A percentile compares a stretch with the other conserved stretches of the same genome.
phyloP scores from a whole-genome alignment of 2,888 invertebrate genomes.

The Alloplasta piceator region DNA sequence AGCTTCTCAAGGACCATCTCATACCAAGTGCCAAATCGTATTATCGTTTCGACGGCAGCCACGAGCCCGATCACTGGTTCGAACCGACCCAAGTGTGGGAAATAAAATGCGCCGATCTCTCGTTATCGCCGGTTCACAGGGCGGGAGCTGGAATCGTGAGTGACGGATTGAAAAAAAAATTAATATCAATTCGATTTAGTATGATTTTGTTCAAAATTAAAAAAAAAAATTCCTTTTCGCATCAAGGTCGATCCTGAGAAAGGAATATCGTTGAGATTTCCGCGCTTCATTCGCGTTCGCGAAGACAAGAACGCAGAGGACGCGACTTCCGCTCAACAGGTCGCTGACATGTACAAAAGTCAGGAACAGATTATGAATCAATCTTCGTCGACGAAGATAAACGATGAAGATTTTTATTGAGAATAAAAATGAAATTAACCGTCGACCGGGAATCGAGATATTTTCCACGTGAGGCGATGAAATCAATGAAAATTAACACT shows the following conservation, averaged over 20 bases:
- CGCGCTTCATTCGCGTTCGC: slow-evolving; percentile 94
- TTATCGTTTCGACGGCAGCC: slow-evolving; percentile 90
- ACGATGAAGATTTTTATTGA: slow-evolving; percentile 88
- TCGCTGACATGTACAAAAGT: slow-evolving; percentile 94
- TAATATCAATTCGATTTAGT: not conserved
- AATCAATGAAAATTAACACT: no score
- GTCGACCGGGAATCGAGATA: not conserved
- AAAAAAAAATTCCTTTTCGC: slow-evolving; percentile 51
- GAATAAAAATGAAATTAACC: not conserved
- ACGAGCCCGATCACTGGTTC: slow-evolving; percentile 95
- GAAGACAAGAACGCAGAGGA: slow-evolving; percentile 97
- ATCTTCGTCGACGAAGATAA: slow-evolving; percentile 75
- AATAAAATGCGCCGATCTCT: slow-evolving; percentile 98
- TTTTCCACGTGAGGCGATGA: not conserved
- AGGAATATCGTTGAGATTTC: slow-evolving; percentile 98
- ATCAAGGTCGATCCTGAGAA: slow-evolving; percentile 91
- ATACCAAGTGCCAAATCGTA: slow-evolving; percentile 91
- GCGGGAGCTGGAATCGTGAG: slow-evolving; percentile 93
- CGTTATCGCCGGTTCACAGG: slow-evolving; percentile 96
- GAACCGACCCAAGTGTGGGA: slow-evolving; percentile 96
- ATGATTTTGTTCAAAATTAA: not conserved
- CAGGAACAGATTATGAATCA: slow-evolving; percentile 95
- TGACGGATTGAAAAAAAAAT: slow-evolving; percentile 56
- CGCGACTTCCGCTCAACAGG: slow-evolving; percentile 95
- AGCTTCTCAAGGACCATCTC: slow-evolving; percentile 90